phyloP scores from a whole-genome alignment of 2,888 invertebrate genomes.

The Corythucha ciliata region DNA sequence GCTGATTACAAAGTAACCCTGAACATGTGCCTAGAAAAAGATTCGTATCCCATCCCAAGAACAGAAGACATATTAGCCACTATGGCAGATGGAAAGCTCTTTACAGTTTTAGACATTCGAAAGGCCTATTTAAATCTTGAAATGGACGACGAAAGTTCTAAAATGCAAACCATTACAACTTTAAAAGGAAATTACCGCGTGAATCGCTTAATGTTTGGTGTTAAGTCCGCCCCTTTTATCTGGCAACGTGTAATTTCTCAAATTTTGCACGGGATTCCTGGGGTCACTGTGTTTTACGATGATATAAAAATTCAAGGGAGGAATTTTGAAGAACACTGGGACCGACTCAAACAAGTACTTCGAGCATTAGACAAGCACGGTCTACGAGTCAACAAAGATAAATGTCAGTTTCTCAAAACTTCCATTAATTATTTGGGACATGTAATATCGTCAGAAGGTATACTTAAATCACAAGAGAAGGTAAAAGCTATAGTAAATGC shows the following conservation, averaged over 20 bases:
- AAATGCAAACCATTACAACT: neutral
- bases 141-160: conserved; percentile 6
- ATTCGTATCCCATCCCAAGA: conserved; percentile 16
- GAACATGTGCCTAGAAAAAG: conserved; percentile 7
- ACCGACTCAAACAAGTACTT: too few relatives aligned
- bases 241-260: neutral
- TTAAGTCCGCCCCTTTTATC: neutral
- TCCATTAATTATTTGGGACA: neutral
- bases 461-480: neutral
- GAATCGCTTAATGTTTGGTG: conserved; percentile 10
- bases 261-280: neutral
- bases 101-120: conserved; percentile 17
- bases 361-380: too few relatives aligned
- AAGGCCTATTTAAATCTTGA: conserved; percentile 18
- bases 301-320: neutral
- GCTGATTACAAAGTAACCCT: conserved; percentile 20
- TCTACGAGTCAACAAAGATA: neutral
- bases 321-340: neutral
- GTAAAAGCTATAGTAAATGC: neutral
- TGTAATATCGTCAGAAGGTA: neutral
- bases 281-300: neutral
- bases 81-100: conserved; percentile 15
- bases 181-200: conserved; percentile 9
- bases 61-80: conserved; percentile 9
- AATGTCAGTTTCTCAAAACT: neutral